phyloP scores from a whole-genome alignment of 2,113 vertebrate species.

The Myrmecophaga tridactyla region DNA sequence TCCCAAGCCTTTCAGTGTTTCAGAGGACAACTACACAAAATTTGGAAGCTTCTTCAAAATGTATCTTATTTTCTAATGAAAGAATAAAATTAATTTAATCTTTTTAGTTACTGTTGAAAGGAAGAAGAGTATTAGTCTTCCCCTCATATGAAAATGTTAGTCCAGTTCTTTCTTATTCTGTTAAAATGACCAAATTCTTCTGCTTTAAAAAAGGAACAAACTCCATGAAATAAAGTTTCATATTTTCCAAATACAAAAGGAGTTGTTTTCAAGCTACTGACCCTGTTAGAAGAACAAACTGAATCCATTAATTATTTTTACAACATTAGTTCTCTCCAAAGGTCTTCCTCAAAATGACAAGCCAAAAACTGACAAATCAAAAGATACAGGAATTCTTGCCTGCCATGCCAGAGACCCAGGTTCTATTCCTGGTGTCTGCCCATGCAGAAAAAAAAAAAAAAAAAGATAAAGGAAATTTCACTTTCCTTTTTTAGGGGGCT shows the following conservation, averaged over 20 bases:
- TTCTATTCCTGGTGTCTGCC: too few species aligned
- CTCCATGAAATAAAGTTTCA: background rate
- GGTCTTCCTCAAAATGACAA: slow-evolving; percentile 44
- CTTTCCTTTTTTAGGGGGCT: slow-evolving; percentile 26
- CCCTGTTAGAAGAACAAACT: background rate
- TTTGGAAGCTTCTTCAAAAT: background rate
- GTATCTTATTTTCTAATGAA: background rate
- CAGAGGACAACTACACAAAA: background rate
- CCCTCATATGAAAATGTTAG: background rate
- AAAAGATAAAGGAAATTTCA: slow-evolving; percentile 49
- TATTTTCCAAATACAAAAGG: background rate
- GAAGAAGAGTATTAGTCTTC: background rate
- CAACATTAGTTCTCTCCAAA: slow-evolving; percentile 19
- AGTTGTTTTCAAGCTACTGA: slow-evolving; percentile 41
- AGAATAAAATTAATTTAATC: slow-evolving; percentile 34
- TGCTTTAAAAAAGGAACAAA: background rate
- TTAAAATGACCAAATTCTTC: slow-evolving; percentile 8
- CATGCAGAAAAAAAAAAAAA: too few species aligned
- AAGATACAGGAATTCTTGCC: too few species aligned
- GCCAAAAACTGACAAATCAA: slow-evolving; percentile 46
- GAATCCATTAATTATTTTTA: slow-evolving; percentile 57
- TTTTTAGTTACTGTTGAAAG: slow-evolving; percentile 28
- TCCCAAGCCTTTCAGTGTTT: background rate
- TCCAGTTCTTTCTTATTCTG: slow-evolving; percentile 17
- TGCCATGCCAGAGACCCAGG: too few species aligned